These are phyloP conservation scores for Eristalis intricaria DNA, from an alignment of 2,888 invertebrate species.

Conservation along the genomic window DNA sequence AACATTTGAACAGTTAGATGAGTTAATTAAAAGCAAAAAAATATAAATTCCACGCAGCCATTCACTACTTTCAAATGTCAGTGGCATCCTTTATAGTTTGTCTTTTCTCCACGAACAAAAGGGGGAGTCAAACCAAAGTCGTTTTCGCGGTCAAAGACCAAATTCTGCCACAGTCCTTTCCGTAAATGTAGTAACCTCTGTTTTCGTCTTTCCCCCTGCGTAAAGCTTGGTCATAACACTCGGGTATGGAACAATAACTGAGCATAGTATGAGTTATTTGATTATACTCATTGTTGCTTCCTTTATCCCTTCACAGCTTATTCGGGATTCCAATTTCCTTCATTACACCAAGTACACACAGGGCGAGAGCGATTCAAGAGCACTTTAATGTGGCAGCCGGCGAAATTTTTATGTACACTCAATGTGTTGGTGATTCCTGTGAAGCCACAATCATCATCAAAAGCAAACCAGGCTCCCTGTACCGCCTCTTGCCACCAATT, in stretches of 20 bases:
- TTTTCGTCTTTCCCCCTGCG: neutral
- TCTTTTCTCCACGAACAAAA: no score
- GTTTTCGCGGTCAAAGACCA: no score
- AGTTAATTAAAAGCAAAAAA: no score
- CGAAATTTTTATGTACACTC: neutral
- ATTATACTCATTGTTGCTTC: neutral
- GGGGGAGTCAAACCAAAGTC: no score
- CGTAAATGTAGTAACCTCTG: neutral
- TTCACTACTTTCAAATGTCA: no score
- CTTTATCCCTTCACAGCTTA: neutral
- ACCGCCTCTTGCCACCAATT: constrained; percentile 17
- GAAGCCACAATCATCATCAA: constrained; percentile 8
- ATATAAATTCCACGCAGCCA: no score
- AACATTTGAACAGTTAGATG: no score
- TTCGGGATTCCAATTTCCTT: neutral
- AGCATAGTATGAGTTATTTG: neutral
- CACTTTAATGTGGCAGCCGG: neutral
- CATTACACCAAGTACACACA: neutral
- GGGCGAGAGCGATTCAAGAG: neutral
- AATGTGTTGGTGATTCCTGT: neutral
- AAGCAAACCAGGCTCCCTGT: neutral
- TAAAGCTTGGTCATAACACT: neutral
- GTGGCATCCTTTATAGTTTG: no score
- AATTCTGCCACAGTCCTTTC: neutral
- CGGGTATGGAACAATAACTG: neutral